Evolutionary conservation across 2,113 vertebrate species (phyloP).

Genomic region (Perccottus glenii): DNA sequence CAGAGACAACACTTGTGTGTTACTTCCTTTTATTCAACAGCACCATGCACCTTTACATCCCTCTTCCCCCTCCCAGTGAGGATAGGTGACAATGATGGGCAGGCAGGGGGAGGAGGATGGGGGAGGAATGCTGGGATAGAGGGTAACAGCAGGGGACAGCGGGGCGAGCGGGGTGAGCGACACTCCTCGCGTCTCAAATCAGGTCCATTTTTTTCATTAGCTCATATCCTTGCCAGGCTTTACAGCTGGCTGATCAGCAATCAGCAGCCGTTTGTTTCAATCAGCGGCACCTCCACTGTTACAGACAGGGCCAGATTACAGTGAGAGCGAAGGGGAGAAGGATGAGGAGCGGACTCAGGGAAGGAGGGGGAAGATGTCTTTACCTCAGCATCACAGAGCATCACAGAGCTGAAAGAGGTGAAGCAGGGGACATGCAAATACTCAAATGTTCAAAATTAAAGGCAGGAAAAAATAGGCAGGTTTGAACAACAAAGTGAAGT

Average conservation of each 20-base stretch:
- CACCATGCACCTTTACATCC: slow-evolving; percentile 66
- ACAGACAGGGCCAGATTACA: slow-evolving; percentile 79
- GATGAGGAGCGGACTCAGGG: slow-evolving; percentile 34
- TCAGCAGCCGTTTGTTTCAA: slow-evolving; percentile 93
- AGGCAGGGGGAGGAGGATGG: slow-evolving; percentile 55
- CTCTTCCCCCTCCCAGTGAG: slow-evolving; percentile 34
- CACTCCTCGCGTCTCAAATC: slow-evolving; percentile 85
- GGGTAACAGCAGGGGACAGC: slow-evolving; percentile 74
- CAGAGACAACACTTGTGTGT: slow-evolving; percentile 51
- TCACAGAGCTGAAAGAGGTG: slow-evolving; percentile 65
- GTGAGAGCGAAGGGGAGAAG: slow-evolving; percentile 56
- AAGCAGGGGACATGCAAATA: slow-evolving; percentile 69
- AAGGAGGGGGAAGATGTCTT: slow-evolving; percentile 36
- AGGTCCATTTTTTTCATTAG: slow-evolving; percentile 91
- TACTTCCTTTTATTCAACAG: slow-evolving; percentile 77
- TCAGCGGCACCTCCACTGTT: slow-evolving; percentile 88
- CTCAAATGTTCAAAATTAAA: slow-evolving; percentile 47
- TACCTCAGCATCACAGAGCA: slow-evolving; percentile 49
- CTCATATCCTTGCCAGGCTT: slow-evolving; percentile 90
- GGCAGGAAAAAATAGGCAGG: slow-evolving; percentile 39
- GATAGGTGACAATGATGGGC: slow-evolving; percentile 60
- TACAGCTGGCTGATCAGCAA: slow-evolving; percentile 94
- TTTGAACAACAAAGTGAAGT: slow-evolving; percentile 59
- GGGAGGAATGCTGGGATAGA: slow-evolving; percentile 59
- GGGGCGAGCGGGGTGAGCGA: slow-evolving; percentile 74